Evolutionary conservation across 1,140 invertebrate species (phyloP), one percentile per base, ranked within the genome.

Genomic region (Galendromus occidentalis): DNA sequence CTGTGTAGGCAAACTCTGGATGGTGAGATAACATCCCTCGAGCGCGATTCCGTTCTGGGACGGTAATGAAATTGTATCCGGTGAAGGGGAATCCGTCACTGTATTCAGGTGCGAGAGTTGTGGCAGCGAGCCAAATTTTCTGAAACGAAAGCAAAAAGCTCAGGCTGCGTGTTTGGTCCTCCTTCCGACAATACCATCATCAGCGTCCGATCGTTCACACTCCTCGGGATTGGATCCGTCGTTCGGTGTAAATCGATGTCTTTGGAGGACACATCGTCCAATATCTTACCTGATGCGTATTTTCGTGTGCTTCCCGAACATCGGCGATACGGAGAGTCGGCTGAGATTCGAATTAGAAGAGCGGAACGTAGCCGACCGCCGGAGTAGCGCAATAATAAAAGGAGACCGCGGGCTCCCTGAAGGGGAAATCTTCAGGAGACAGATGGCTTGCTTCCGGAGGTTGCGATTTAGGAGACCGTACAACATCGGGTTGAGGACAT

Each of bases 381-480:
- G 51, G 22, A 59, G 22, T 59, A 59, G n/a, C 1, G 51, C 51
- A 33, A 33, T 33, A 25, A 59, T 59, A 25, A 59, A 59, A 12
- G 51, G 51, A 14, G 51, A 59, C 33, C 51, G 51, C 9, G 51
- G 51, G 25, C 25, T 20, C 25, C 51, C 51, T 17, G 51, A 33
- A 4, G 51, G 51, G 17, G 51, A 59, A 22, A 59, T 17, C 9
- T 59, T 59, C 51, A 59, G 33, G 17, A 59, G 51, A 25, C 33
- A 59, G 22, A 59, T 33, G 17, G 25, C 51, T 59, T 59, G 51
- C 51, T 59, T 59, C 17, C 51, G 51, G 25, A 59, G 51, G 25
- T 59, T 59, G 22, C 51, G 51, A 59, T 59, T 59, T 22, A 59
- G 20, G 25, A 59, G 51, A 59, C 51, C 51, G 51, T 59, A 59